Evolutionary conservation across 2,113 vertebrate genomes (phyloP).

Genomic region (Melanerpes formicivorus): DNA sequence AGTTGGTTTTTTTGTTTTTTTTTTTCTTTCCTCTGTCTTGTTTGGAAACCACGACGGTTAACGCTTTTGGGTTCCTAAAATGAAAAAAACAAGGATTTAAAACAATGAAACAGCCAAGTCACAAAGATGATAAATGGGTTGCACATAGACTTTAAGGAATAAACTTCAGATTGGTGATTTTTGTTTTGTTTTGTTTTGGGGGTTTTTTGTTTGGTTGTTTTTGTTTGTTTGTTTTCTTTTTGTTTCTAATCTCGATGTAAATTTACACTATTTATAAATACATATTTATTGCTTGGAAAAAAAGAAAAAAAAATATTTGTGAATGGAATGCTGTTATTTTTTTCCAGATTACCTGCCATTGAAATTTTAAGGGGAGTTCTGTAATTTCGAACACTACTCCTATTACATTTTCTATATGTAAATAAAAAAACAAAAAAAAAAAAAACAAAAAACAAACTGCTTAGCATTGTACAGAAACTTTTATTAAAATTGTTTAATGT

Average conservation of each 20-base stretch:
- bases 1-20: conserved; percentile 80
- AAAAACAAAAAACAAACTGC: conserved; percentile 65
- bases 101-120: conserved; percentile 92
- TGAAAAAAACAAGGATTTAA: conserved; percentile 46
- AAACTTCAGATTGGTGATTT: conserved; percentile 98
- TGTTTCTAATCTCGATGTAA: conserved; percentile 99
- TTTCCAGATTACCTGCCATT: conserved; percentile 98
- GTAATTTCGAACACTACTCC: conserved; percentile 94
- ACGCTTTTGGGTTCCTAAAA: conserved; percentile 86
- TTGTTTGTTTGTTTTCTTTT: not conserved
- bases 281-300: conserved; percentile 98
- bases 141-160: conserved; percentile 96
- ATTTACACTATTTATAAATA: conserved; percentile 99
- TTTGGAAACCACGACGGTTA: conserved; percentile 86
- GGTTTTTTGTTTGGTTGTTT: too few species aligned
- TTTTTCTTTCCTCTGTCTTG: conserved; percentile 81
- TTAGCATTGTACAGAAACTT: conserved; percentile 97
- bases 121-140: conserved; percentile 94
- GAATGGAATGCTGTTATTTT: conserved; percentile 99
- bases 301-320: conserved; percentile 89
- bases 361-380: conserved; percentile 98
- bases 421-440: conserved; percentile 78
- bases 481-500: conserved; percentile 94
- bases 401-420: conserved; percentile 98
- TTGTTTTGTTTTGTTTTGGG: conserved; percentile 22